Evolutionary conservation across 2,888 invertebrate species (phyloP).

Genomic region (Eurois occulta): DNA sequence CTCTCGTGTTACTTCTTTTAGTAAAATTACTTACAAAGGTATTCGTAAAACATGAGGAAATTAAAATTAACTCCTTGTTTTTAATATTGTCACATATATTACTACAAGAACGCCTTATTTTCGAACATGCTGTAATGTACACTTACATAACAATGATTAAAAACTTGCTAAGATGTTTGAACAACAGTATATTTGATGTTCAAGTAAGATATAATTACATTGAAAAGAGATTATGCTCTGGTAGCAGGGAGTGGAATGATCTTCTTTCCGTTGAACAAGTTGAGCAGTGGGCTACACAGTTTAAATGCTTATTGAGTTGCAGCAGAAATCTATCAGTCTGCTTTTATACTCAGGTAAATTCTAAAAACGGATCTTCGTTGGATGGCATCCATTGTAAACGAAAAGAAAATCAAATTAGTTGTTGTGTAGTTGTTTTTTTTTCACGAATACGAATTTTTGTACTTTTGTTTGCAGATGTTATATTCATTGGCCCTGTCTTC

Average conservation of each 20-base stretch:
- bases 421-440: neutral
- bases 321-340: constrained; percentile 19
- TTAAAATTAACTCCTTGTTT: accelerated
- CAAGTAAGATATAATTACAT: constrained; percentile 2
- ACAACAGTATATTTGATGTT: constrained; percentile 1
- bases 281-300: constrained; percentile 14
- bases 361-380: too few relatives aligned
- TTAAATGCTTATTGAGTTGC: constrained; percentile 27
- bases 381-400: too few relatives aligned
- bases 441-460: neutral
- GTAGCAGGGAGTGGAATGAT: neutral
- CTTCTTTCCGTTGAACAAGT: neutral
- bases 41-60: neutral
- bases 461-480: constrained; percentile 23
- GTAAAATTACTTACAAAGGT: constrained; percentile 2
- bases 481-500: constrained; percentile 18
- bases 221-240: neutral
- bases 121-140: constrained; percentile 19
- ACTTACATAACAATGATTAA: constrained; percentile 11
- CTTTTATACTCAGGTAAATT: constrained; percentile 35
- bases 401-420: too few relatives aligned
- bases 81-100: neutral
- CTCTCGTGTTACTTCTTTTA: neutral
- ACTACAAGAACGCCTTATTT: constrained; percentile 11
- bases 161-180: constrained; percentile 19